phyloP scores from a whole-genome alignment of 2,797 vertebrate species.

The Hafferia zeledoni region DNA sequence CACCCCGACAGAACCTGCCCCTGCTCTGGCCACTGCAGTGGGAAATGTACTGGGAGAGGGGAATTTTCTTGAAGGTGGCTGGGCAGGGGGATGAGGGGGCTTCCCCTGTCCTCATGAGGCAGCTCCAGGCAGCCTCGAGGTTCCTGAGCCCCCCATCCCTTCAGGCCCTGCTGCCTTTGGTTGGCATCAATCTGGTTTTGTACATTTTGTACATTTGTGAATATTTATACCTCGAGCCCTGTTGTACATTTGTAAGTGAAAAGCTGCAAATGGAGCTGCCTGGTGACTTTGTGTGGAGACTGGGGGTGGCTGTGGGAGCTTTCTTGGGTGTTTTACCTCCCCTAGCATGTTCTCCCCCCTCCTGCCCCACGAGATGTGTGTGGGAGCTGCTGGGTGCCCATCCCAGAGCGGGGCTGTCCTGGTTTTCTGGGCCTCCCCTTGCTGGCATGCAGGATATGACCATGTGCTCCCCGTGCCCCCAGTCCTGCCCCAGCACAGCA shows the following conservation, averaged over 20 bases:
- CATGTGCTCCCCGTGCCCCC: accelerated
- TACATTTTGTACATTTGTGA: slow-evolving; percentile 4
- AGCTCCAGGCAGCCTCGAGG: not conserved
- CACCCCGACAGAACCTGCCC: not conserved
- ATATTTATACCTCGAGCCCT: not conserved
- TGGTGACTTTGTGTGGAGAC: not conserved
- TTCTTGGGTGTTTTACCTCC: not conserved
- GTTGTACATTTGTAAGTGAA: not conserved
- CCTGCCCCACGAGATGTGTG: accelerated
- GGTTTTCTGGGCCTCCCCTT: not conserved
- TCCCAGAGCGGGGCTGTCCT: accelerated
- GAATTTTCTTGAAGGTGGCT: accelerated
- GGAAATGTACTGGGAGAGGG: not conserved
- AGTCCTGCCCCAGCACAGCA: not conserved
- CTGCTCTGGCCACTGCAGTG: accelerated
- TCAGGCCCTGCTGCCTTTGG: not conserved
- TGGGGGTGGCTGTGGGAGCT: not conserved
- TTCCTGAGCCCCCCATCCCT: not conserved
- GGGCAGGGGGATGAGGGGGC: not conserved
- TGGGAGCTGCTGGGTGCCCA: not conserved
- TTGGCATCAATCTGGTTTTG: not conserved
- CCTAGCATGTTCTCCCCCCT: not conserved
- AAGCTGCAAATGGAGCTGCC: not conserved
- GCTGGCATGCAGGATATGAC: accelerated
- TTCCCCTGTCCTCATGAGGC: accelerated